Evolutionary conservation across 2,888 invertebrate species (phyloP).

Genomic region (Drosophila fulvimacula): DNA sequence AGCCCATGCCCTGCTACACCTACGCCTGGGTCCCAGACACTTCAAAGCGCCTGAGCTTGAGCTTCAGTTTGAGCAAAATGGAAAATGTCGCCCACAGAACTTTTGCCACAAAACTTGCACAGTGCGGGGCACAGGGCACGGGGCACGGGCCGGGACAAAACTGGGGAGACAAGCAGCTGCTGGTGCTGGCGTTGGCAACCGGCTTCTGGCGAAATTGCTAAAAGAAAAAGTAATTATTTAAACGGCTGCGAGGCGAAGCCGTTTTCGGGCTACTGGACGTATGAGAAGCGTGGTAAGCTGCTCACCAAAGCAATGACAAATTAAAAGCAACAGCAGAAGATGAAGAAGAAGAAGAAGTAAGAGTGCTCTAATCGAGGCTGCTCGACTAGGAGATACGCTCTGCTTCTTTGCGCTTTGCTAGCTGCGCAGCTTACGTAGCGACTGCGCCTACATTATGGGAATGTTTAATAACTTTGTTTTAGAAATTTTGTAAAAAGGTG

Average conservation of each 20-base stretch:
- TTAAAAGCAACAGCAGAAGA: slow-evolving; percentile 50
- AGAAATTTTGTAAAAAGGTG: too few species aligned
- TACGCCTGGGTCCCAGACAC: slow-evolving; percentile 49
- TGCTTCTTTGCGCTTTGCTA: too few species aligned
- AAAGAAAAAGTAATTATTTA: slow-evolving; percentile 80
- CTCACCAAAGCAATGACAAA: slow-evolving; percentile 60
- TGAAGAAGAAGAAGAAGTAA: not conserved
- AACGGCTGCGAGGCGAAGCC: slow-evolving; percentile 39
- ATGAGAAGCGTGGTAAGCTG: slow-evolving; percentile 35
- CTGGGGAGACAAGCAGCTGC: slow-evolving; percentile 27
- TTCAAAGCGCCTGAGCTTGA: slow-evolving; percentile 71
- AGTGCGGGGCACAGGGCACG: not conserved
- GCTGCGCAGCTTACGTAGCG: too few species aligned
- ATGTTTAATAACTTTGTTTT: too few species aligned
- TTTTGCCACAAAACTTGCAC: slow-evolving; percentile 75
- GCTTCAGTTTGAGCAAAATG: slow-evolving; percentile 69
- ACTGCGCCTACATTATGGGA: too few species aligned
- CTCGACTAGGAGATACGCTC: too few species aligned
- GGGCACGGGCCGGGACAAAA: not conserved
- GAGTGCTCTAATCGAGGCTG: too few species aligned
- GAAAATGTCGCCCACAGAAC: slow-evolving; percentile 81
- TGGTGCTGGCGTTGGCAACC: slow-evolving; percentile 48
- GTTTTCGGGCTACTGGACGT: slow-evolving; percentile 6
- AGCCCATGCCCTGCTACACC: slow-evolving; percentile 7
- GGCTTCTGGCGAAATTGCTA: slow-evolving; percentile 75